Conservation (phyloP, 2,888 invertebrate species). For the Erynnis tages region DNA sequence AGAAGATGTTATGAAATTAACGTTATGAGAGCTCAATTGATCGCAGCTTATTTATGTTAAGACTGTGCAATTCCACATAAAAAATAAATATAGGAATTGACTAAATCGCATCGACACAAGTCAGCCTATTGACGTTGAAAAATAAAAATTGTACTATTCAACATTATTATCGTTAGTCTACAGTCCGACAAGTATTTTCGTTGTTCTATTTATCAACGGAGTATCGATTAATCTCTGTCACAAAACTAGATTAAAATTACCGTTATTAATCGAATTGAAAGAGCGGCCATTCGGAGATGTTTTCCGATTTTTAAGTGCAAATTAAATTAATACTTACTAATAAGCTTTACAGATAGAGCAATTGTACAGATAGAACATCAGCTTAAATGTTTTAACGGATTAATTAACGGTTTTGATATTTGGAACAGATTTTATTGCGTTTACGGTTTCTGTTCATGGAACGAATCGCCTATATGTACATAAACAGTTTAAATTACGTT, state of each 20-base stretch:
- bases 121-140: too few species aligned
- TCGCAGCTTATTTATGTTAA: too few species aligned
- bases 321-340: conserved; percentile 1
- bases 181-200: conserved; percentile 59
- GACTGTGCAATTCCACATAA: too few species aligned
- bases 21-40: too few species aligned
- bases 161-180: too few species aligned
- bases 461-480: neutral
- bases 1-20: too few species aligned
- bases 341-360: neutral
- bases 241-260: conserved; percentile 41
- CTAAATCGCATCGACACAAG: too few species aligned
- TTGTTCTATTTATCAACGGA: conserved; percentile 5
- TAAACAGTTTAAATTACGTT: too few species aligned
- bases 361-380: too few species aligned
- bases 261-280: conserved; percentile 69
- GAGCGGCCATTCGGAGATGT: conserved; percentile 77
- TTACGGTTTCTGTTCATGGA: neutral
- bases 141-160: too few species aligned
- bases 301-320: conserved; percentile 17
- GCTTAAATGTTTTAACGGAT: neutral
- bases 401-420: conserved; percentile 1
- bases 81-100: too few species aligned
- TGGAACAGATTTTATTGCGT: neutral
- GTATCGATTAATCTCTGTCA: conserved; percentile 46